A percentile compares a stretch with the other conserved stretches of the same genome.
These are phyloP conservation scores for Protomyctophum bolini DNA, from an alignment of 2,113 vertebrate species.

Conservation along the genomic window DNA sequence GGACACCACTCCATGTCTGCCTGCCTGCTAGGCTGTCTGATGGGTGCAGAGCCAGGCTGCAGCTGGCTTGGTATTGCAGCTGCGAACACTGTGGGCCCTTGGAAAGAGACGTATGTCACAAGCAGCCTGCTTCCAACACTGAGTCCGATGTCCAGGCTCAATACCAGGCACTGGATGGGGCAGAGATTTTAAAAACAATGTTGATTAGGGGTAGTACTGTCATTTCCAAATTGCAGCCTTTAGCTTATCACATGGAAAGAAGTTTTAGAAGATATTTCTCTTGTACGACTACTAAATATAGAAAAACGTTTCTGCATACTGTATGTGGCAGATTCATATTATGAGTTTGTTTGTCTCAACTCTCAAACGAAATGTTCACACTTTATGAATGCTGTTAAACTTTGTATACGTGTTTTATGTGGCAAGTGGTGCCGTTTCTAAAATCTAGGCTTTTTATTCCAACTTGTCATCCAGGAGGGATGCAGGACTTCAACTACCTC, in stretches of 20 bases:
- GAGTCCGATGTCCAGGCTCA: background rate
- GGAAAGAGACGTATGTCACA: background rate
- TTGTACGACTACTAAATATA: too few species aligned
- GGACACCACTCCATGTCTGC: conserved; percentile 10
- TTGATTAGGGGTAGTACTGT: too few species aligned
- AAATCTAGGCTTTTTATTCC: conserved; percentile 6
- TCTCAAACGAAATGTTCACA: too few species aligned
- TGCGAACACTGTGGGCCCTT: conserved; percentile 27
- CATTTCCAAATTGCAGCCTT: too few species aligned
- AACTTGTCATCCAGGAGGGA: conserved; percentile 83
- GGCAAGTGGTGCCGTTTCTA: background rate
- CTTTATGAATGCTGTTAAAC: too few species aligned
- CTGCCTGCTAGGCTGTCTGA: conserved; percentile 14
- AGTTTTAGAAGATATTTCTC: too few species aligned
- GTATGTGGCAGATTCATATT: too few species aligned
- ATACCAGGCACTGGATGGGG: background rate
- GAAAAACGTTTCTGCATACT: too few species aligned
- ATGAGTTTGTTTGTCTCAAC: too few species aligned
- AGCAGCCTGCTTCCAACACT: background rate
- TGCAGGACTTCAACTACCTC: conserved; percentile 98
- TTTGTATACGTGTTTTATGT: too few species aligned
- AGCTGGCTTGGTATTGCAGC: conserved; percentile 39
- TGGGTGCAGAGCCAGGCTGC: conserved; percentile 10
- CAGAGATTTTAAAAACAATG: background rate
- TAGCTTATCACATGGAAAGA: too few species aligned